These are phyloP conservation scores for Lissonota sp. DNA, from an alignment of 2,888 invertebrate genomes.

Conservation along the genomic window DNA sequence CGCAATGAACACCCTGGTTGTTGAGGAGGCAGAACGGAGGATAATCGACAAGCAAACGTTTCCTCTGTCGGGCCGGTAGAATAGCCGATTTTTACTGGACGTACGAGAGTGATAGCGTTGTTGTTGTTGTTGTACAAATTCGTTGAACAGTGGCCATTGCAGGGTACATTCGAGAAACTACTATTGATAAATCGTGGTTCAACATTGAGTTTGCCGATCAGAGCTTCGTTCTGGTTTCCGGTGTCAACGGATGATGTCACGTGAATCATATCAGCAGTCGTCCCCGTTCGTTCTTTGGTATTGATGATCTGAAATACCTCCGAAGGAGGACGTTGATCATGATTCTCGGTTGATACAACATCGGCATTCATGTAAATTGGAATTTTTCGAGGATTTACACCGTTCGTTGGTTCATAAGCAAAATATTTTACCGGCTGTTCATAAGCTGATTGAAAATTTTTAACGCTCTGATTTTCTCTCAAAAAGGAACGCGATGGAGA, in stretches of 20 bases:
- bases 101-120: neutral
- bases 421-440: conserved; percentile 48
- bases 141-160: neutral
- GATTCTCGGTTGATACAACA: neutral
- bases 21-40: no score
- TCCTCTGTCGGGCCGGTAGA: no score
- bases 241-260: neutral
- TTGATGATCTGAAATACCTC: neutral
- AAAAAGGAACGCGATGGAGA: neutral
- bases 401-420: conserved; percentile 32
- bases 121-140: neutral
- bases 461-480: neutral
- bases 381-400: conserved; percentile 41
- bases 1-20: no score
- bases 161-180: neutral
- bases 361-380: conserved; percentile 45
- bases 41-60: no score
- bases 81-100: neutral
- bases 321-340: conserved; percentile 2
- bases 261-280: neutral
- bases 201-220: neutral
- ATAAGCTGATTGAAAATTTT: neutral
- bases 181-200: neutral
- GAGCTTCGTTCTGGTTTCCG: neutral
- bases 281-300: neutral